phyloP scores from a whole-genome alignment of 2,113 vertebrate species.

The Morone chrysops region DNA sequence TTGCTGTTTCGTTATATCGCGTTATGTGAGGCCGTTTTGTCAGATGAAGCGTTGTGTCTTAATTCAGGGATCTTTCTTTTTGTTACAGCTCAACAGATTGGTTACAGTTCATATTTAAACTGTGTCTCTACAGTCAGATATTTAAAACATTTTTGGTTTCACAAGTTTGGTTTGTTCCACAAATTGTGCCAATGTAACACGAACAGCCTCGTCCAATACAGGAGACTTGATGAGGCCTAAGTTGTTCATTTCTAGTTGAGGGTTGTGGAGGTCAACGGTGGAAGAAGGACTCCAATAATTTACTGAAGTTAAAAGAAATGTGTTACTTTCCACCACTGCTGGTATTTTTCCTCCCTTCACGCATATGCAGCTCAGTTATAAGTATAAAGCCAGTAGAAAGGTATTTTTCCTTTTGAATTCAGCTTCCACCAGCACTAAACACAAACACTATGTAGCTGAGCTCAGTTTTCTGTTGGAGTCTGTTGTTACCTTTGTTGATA shows the following conservation, averaged over 20 bases:
- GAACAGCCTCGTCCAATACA: not conserved
- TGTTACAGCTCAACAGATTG: not conserved
- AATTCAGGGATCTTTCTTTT: constrained; percentile 57
- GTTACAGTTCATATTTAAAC: constrained; percentile 6
- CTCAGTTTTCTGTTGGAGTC: not conserved
- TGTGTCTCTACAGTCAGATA: constrained; percentile 5
- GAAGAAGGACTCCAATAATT: not conserved
- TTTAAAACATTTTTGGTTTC: not conserved
- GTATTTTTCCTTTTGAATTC: not conserved
- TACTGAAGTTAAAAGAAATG: not conserved
- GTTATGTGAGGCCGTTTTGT: not conserved
- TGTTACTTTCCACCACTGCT: constrained; percentile 4
- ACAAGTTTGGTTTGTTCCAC: not conserved
- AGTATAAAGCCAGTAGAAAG: not conserved
- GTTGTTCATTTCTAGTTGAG: not conserved
- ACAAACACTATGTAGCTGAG: constrained; percentile 4
- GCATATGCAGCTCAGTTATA: not conserved
- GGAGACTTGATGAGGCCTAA: not conserved
- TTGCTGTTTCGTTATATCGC: constrained; percentile 6
- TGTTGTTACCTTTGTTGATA: constrained; percentile 1
- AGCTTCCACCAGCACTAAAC: constrained; percentile 25
- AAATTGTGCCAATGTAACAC: constrained; percentile 21
- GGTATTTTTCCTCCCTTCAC: not conserved
- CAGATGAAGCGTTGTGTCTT: constrained; percentile 20
- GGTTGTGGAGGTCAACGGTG: constrained; percentile 17